phyloP scores from a whole-genome alignment of 2,797 vertebrate species.

The Gobio occitaniae region DNA sequence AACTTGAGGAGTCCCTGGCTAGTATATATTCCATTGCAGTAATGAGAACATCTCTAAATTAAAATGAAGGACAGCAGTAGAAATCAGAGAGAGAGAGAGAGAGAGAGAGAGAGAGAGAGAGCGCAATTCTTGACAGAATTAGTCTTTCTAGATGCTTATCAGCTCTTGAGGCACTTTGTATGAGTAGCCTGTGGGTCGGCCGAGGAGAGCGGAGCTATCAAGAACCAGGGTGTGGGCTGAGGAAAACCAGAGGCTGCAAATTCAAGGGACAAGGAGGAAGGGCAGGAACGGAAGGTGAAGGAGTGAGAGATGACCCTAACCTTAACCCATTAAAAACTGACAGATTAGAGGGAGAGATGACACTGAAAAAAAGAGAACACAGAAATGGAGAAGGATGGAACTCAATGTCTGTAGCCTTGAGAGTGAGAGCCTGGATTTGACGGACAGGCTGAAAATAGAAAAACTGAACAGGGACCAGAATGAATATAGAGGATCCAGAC shows the following conservation, averaged over 20 bases:
- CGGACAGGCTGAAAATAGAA: constrained; percentile 55
- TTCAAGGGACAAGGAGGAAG: not conserved
- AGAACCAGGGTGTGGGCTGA: constrained; percentile 44
- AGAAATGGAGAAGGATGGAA: constrained; percentile 5
- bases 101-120: not conserved
- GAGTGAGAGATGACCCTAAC: not conserved
- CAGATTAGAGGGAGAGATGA: not conserved
- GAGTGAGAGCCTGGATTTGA: constrained; percentile 31
- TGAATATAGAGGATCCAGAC: constrained; percentile 47
- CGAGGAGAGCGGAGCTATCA: not conserved
- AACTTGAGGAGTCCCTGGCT: not conserved
- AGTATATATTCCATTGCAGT: not conserved
- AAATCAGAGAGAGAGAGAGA: not conserved
- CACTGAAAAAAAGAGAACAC: not conserved
- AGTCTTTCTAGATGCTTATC: constrained; percentile 44
- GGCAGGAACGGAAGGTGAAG: not conserved
- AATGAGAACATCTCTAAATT: not conserved
- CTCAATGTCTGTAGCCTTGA: constrained; percentile 30
- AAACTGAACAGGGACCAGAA: constrained; percentile 47
- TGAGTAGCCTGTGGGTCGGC: constrained; percentile 42
- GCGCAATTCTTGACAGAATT: not conserved
- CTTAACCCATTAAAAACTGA: not conserved
- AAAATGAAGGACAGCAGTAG: not conserved
- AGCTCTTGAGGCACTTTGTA: constrained; percentile 55
- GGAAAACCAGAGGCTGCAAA: constrained; percentile 34